These are phyloP conservation scores for Gobio gobio DNA, from an alignment of 2,113 vertebrate genomes.

Conservation along the genomic window DNA sequence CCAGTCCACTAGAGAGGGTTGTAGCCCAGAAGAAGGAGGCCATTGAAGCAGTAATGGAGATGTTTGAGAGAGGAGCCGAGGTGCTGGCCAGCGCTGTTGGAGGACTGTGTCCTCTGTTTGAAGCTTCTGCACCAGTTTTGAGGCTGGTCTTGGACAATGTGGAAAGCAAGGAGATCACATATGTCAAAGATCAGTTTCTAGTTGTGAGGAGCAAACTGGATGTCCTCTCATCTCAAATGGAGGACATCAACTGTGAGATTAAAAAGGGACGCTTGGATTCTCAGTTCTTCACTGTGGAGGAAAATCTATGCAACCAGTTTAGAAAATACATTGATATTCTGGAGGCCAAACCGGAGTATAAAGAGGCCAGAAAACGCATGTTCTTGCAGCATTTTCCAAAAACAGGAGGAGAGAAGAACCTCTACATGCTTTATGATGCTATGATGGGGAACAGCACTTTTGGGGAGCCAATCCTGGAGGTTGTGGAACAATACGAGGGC, in stretches of 20 bases:
- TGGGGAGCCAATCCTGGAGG: conserved; percentile 71
- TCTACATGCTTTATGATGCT: conserved; percentile 73
- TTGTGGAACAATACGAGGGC: conserved; percentile 73
- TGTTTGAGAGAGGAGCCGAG: conserved; percentile 74
- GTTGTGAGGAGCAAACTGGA: conserved; percentile 72
- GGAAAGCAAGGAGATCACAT: conserved; percentile 78
- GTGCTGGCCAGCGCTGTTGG: conserved; percentile 77
- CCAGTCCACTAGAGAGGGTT: conserved; percentile 66
- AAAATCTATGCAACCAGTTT: conserved; percentile 80
- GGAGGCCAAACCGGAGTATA: conserved; percentile 75
- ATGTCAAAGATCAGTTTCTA: conserved; percentile 79
- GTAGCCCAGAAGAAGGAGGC: conserved; percentile 80
- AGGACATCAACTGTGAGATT: conserved; percentile 76
- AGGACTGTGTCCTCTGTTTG: conserved; percentile 76
- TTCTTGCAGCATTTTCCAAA: conserved; percentile 77
- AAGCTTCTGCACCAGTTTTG: conserved; percentile 74
- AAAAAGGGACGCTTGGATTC: conserved; percentile 72
- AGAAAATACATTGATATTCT: conserved; percentile 79
- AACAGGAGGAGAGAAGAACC: conserved; percentile 78
- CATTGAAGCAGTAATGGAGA: conserved; percentile 77
- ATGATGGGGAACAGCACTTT: conserved; percentile 75
- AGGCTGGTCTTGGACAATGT: conserved; percentile 75
- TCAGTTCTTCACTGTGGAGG: conserved; percentile 75
- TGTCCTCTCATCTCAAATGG: conserved; percentile 72
- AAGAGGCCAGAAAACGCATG: conserved; percentile 70